Conservation (phyloP, 2,888 invertebrate genomes). For the Trachelus tabidus region DNA sequence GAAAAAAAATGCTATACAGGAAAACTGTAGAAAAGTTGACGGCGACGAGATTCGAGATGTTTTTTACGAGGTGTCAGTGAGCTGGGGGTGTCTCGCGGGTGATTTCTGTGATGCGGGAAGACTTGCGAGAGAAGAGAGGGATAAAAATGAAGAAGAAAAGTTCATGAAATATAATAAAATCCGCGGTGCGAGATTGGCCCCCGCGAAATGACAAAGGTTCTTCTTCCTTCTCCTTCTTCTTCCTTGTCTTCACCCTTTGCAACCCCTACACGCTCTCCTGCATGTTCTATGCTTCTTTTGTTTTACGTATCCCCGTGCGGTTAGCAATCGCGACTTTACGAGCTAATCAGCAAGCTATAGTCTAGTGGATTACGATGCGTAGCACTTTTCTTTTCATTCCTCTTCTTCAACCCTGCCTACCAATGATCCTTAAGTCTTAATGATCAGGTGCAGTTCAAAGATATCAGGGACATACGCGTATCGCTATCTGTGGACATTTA, state of each 20-base stretch:
- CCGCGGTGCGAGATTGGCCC: conserved; percentile 24
- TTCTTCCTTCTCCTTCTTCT: background rate
- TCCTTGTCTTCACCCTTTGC: background rate
- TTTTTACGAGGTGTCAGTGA: conserved; percentile 4
- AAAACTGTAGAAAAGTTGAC: background rate
- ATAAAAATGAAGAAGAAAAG: background rate
- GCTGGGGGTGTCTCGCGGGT: conserved; percentile 25
- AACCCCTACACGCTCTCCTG: background rate
- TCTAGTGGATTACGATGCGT: background rate
- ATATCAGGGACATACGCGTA: background rate
- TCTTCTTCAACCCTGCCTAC: background rate
- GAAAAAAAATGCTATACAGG: background rate
- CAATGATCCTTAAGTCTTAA: background rate
- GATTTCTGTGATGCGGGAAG: background rate
- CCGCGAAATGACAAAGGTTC: conserved; percentile 19
- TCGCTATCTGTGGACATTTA: background rate
- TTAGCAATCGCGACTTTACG: conserved; percentile 25
- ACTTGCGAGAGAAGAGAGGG: background rate
- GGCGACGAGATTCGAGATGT: background rate
- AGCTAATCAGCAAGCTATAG: conserved; percentile 15
- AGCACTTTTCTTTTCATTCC: background rate
- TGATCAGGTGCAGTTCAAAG: background rate
- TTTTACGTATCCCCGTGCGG: conserved; percentile 11
- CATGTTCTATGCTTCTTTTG: background rate
- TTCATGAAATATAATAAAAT: conserved; percentile 27